phyloP scores from a whole-genome alignment of 2,797 vertebrate species.

The Periophthalmus magnuspinnatus region DNA sequence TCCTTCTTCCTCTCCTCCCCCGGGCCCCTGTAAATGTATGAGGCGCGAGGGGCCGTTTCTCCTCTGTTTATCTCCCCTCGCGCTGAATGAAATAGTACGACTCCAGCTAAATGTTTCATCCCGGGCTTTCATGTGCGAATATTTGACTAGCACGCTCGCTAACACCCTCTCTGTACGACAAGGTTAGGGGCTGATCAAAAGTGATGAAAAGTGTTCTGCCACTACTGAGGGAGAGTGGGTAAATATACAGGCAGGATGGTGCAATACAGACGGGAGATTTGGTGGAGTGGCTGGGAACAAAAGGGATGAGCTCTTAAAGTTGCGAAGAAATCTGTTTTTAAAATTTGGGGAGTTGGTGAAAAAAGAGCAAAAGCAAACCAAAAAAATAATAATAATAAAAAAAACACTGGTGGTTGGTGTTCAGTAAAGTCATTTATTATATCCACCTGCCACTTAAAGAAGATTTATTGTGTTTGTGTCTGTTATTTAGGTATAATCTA shows the following conservation, averaged over 20 bases:
- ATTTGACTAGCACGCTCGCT: conserved; percentile 49
- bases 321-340: not conserved
- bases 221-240: conserved; percentile 22
- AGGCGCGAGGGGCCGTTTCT: conserved; percentile 31
- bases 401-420: too few species aligned
- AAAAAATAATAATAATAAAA: too few species aligned
- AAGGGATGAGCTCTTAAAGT: not conserved
- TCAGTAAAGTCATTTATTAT: too few species aligned
- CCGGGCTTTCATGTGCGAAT: conserved; percentile 53
- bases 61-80: conserved; percentile 58
- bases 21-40: conserved; percentile 50
- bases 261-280: conserved; percentile 39
- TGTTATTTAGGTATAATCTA: too few species aligned
- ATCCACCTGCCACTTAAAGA: too few species aligned
- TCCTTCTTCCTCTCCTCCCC: conserved; percentile 18
- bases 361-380: not conserved
- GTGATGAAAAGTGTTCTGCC: conserved; percentile 45
- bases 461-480: too few species aligned
- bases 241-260: conserved; percentile 41
- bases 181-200: conserved; percentile 36
- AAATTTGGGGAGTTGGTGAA: not conserved
- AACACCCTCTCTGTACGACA: conserved; percentile 39
- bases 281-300: conserved; percentile 31
- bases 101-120: conserved; percentile 60
- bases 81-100: conserved; percentile 56